These are phyloP conservation scores for Dione vanillae DNA, from an alignment of 2,888 invertebrate species.

Conservation along the genomic window DNA sequence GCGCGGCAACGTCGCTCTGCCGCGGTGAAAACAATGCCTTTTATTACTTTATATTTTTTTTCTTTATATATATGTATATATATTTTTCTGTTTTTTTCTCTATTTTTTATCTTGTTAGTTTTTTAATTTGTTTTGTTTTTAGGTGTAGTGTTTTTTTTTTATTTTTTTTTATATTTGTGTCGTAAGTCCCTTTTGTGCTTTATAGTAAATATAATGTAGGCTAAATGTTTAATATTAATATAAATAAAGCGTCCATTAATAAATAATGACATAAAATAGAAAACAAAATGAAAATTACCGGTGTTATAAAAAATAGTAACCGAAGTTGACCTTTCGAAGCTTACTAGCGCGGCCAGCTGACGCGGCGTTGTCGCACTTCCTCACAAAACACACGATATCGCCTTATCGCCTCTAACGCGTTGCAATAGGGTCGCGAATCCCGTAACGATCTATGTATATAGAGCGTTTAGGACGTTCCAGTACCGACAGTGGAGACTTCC, in stretches of 20 bases:
- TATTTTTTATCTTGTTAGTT: not conserved
- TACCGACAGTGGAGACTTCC: conserved; percentile 70
- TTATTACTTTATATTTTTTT: conserved; percentile 47
- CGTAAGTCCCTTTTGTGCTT: not conserved
- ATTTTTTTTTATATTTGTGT: not conserved
- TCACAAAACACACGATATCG: conserved; percentile 62
- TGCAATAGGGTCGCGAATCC: conserved; percentile 59
- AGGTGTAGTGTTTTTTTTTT: not conserved
- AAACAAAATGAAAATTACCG: conserved; percentile 68
- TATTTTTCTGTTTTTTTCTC: not conserved
- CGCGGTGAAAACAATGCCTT: conserved; percentile 79
- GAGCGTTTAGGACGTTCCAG: conserved; percentile 74
- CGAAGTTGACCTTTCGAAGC: conserved; percentile 82
- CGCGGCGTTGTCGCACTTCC: conserved; percentile 78
- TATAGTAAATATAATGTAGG: not conserved
- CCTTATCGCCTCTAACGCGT: conserved; percentile 76
- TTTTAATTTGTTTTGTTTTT: not conserved
- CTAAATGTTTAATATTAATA: not conserved
- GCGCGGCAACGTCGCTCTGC: conserved; percentile 79
- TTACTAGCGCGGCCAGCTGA: conserved; percentile 82
- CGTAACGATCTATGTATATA: conserved; percentile 69
- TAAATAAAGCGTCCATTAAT: not conserved
- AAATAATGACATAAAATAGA: conserved; percentile 17
- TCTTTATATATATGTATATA: no score
- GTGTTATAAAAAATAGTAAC: conserved; percentile 77